These are phyloP conservation scores for Choreutis nemorana DNA, from an alignment of 2,888 invertebrate genomes.

Conservation along the genomic window DNA sequence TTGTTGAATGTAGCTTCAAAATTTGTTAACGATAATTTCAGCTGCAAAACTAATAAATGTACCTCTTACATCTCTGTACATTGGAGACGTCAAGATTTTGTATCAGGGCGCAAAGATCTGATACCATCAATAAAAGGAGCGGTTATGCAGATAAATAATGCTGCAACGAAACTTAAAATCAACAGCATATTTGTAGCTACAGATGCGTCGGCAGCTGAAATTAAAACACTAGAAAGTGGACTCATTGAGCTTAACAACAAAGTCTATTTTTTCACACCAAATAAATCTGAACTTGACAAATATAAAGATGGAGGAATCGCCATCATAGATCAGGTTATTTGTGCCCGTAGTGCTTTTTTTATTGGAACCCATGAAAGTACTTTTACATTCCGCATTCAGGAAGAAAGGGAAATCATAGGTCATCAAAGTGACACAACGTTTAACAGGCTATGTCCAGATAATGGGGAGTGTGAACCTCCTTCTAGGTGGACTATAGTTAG, in stretches of 20 bases:
- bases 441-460: conserved; percentile 80
- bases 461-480: conserved; percentile 73
- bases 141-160: conserved; percentile 74
- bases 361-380: conserved; percentile 95
- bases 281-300: conserved; percentile 44
- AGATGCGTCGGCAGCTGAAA: conserved; percentile 74
- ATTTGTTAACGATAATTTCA: conserved; percentile 51
- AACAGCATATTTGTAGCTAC: conserved; percentile 81
- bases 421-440: conserved; percentile 84
- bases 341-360: conserved; percentile 86
- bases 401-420: conserved; percentile 95
- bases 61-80: conserved; percentile 85
- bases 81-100: conserved; percentile 88
- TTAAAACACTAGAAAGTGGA: conserved; percentile 42
- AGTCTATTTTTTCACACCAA: conserved; percentile 41
- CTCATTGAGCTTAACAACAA: conserved; percentile 37
- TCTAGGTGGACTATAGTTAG: conserved; percentile 79
- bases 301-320: conserved; percentile 87
- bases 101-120: conserved; percentile 73
- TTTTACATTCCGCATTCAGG: conserved; percentile 95
- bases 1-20: conserved; percentile 72
- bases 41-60: conserved; percentile 40
- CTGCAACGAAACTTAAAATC: conserved; percentile 48
- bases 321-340: conserved; percentile 95
- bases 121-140: conserved; percentile 82